Evolutionary conservation across 2,113 vertebrate species (phyloP).

Genomic region (Malurus cyaneus): DNA sequence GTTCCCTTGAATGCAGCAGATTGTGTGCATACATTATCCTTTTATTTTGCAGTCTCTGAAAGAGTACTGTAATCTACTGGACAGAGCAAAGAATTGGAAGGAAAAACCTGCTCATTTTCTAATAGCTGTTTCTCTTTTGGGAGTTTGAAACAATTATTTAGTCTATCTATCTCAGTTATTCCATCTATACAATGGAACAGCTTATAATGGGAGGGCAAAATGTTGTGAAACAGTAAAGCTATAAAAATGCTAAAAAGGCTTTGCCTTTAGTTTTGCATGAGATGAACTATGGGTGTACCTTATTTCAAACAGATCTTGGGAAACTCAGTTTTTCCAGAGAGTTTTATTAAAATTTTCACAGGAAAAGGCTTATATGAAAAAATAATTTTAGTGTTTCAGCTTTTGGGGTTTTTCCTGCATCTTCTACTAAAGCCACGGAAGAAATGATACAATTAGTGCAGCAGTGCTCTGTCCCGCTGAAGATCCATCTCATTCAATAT

Average conservation of each 20-base stretch:
- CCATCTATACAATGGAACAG: constrained; percentile 27
- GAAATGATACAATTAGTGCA: not conserved
- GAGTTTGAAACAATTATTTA: constrained; percentile 60
- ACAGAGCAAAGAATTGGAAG: constrained; percentile 31
- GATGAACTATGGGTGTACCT: not conserved
- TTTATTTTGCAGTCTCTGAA: constrained; percentile 46
- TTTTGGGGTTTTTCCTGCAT: not conserved
- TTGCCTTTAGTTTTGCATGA: constrained; percentile 31
- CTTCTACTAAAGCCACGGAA: not conserved
- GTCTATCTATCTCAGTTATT: constrained; percentile 50
- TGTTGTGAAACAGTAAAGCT: constrained; percentile 36
- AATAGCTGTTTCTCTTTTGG: constrained; percentile 49
- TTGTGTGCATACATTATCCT: constrained; percentile 55
- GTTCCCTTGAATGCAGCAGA: constrained; percentile 1
- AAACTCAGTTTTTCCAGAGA: not conserved
- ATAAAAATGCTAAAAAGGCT: constrained; percentile 51
- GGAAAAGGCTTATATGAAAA: not conserved
- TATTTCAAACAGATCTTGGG: not conserved
- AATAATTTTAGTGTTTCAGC: not conserved
- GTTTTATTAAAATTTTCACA: not conserved
- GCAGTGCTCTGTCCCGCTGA: not conserved
- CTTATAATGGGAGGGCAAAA: constrained; percentile 46
- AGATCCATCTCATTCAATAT: not conserved
- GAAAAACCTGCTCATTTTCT: constrained; percentile 47
- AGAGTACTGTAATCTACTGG: constrained; percentile 48